A percentile compares a stretch with the other conserved stretches of the same genome.
Conservation (phyloP, 2,888 invertebrate species). For the Atherix ibis region DNA sequence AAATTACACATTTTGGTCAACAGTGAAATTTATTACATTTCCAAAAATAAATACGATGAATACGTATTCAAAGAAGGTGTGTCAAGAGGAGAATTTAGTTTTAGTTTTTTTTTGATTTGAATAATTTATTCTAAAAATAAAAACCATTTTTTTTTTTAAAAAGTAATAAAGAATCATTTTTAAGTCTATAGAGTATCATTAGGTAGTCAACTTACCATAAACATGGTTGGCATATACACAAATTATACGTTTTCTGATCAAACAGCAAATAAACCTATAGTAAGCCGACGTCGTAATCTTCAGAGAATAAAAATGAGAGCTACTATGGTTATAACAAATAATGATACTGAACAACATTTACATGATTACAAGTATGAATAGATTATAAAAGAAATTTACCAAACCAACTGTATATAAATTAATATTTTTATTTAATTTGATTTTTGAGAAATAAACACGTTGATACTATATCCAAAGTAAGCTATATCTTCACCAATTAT, state of each 20-base stretch:
- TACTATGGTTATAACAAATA: conserved; percentile 43
- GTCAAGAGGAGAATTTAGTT: too few species aligned
- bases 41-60: conserved; percentile 2
- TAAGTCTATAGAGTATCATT: conserved; percentile 14
- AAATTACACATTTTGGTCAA: conserved; percentile 11
- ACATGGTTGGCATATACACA: conserved; percentile 12
- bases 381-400: not conserved
- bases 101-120: too few species aligned
- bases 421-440: not conserved
- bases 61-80: conserved; percentile 10
- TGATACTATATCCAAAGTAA: conserved; percentile 49
- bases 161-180: not conserved
- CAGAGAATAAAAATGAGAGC: conserved; percentile 34
- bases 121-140: too few species aligned
- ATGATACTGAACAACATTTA: conserved; percentile 42
- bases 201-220: conserved; percentile 9
- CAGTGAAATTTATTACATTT: conserved; percentile 16
- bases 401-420: not conserved
- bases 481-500: conserved; percentile 42
- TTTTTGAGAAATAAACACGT: conserved; percentile 29
- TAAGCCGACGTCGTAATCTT: conserved; percentile 34
- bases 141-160: not conserved
- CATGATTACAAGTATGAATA: conserved; percentile 39
- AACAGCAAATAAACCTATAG: conserved; percentile 5
- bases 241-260: conserved; percentile 10